A percentile compares a stretch with the other conserved stretches of the same genome.
These are phyloP conservation scores for Aphaenogaster ashmeadi DNA, from an alignment of 1,140 invertebrate genomes.

Conservation along the genomic window DNA sequence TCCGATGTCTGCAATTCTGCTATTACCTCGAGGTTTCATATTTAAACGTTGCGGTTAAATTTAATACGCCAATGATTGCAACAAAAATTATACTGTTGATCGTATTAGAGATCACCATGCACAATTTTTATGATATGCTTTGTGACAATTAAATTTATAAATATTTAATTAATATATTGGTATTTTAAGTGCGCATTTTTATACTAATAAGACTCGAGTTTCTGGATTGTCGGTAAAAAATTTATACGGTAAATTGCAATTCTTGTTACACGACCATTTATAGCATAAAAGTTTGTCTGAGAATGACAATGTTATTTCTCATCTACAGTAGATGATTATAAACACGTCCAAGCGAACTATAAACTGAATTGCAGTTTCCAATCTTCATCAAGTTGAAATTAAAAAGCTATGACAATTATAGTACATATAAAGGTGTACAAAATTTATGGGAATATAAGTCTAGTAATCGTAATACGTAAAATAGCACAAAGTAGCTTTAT, in stretches of 20 bases:
- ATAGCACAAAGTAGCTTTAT: neutral
- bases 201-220: neutral
- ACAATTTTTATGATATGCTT: neutral
- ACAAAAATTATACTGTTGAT: conserved; percentile 2
- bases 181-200: neutral
- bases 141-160: neutral
- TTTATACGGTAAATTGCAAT: neutral
- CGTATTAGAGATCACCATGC: neutral
- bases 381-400: conserved; percentile 19
- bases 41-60: conserved; percentile 43
- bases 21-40: conserved; percentile 45
- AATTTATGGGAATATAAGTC: neutral
- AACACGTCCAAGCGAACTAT: neutral
- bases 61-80: neutral
- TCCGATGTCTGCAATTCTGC: neutral
- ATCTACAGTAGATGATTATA: conserved; percentile 17
- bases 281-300: neutral
- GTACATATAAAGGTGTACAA: conserved; percentile 4
- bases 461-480: neutral
- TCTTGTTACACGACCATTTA: neutral
- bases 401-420: neutral
- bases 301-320: conserved; percentile 8
- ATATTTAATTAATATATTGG: neutral
- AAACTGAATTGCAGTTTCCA: neutral
- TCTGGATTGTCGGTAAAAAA: neutral